Evolutionary conservation across 2,888 invertebrate species (phyloP).

Genomic region (Carabus problematicus): DNA sequence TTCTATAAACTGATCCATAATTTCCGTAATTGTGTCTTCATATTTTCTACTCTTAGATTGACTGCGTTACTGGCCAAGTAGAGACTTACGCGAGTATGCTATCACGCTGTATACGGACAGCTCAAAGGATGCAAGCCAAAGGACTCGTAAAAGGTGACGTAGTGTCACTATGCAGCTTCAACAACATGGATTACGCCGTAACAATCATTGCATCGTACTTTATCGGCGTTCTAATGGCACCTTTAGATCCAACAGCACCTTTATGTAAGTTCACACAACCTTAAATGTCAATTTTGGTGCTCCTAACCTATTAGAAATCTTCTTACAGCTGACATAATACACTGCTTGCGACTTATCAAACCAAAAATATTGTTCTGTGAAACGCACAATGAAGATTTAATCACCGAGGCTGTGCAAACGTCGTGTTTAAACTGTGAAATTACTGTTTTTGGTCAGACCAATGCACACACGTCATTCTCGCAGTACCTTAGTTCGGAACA

Average conservation of each 20-base stretch:
- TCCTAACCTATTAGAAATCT: neutral
- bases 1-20: no score
- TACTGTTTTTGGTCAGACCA: conserved; percentile 5
- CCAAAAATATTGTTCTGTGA: conserved; percentile 53
- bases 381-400: conserved; percentile 47
- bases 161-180: conserved; percentile 60
- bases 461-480: conserved; percentile 8
- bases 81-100: conserved; percentile 59
- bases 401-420: conserved; percentile 48
- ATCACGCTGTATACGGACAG: conserved; percentile 58
- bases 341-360: conserved; percentile 49
- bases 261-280: conserved; percentile 21
- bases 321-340: conserved; percentile 47
- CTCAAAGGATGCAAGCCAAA: conserved; percentile 56
- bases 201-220: conserved; percentile 61
- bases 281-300: neutral
- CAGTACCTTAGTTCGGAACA: conserved; percentile 20
- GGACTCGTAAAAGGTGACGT: conserved; percentile 59
- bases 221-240: conserved; percentile 55
- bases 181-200: conserved; percentile 58
- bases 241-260: conserved; percentile 50
- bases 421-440: conserved; percentile 44
- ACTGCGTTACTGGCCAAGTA: conserved; percentile 58
- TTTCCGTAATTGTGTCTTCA: no score
- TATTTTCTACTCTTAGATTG: conserved; percentile 52